phyloP scores from a whole-genome alignment of 2,888 invertebrate genomes.

The Ornithoptera priamus region DNA sequence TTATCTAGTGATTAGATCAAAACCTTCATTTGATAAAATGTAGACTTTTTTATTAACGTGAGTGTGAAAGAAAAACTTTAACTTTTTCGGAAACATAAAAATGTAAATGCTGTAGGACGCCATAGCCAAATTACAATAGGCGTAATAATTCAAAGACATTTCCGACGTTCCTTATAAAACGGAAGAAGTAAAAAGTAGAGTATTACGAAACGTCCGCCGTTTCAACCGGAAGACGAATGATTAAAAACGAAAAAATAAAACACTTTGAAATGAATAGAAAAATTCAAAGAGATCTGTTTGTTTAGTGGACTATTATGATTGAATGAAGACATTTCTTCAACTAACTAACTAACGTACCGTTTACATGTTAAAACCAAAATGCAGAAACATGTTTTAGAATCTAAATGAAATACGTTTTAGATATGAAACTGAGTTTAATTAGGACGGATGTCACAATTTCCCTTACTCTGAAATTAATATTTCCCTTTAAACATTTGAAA shows the following conservation, averaged over 20 bases:
- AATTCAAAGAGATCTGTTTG: not conserved
- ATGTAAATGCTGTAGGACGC: conserved; percentile 47
- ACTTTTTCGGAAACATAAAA: conserved; percentile 30
- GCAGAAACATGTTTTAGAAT: not conserved
- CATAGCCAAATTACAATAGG: conserved; percentile 67
- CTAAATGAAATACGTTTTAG: conserved; percentile 11
- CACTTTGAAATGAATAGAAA: not conserved
- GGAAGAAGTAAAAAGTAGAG: conserved; percentile 44
- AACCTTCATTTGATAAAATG: too few relatives aligned
- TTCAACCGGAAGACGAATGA: conserved; percentile 7
- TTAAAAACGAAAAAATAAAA: conserved; percentile 3
- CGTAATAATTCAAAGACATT: conserved; percentile 64
- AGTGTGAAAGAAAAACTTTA: not conserved
- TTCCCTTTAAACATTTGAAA: conserved; percentile 24
- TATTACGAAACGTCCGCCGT: conserved; percentile 32
- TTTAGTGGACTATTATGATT: not conserved
- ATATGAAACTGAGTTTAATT: conserved; percentile 24
- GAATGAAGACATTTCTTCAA: not conserved
- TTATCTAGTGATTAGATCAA: too few relatives aligned
- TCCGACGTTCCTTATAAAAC: conserved; percentile 45
- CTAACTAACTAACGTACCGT: not conserved
- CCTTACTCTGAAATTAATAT: conserved; percentile 26
- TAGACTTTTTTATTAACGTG: too few relatives aligned
- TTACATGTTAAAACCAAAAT: not conserved
- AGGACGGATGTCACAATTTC: conserved; percentile 23